Conservation (phyloP, 2,113 vertebrate species). For the Nannobrachium achirus region DNA sequence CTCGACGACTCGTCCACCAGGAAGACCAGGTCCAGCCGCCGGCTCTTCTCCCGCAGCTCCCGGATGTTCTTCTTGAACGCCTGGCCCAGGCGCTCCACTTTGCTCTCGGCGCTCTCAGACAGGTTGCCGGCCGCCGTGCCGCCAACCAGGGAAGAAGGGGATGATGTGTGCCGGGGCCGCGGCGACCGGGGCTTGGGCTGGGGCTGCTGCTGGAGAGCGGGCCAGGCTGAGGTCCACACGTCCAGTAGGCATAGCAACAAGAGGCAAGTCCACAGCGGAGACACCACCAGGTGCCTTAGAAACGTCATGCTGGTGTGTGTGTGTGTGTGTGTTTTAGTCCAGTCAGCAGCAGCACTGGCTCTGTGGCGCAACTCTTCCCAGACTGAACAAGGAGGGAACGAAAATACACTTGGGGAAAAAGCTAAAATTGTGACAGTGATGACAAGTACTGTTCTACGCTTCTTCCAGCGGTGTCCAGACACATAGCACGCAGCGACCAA, state of each 20-base stretch:
- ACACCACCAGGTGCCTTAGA: conserved; percentile 50
- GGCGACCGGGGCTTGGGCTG: conserved; percentile 37
- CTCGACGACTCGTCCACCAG: conserved; percentile 98
- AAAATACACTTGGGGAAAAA: background rate
- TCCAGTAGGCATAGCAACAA: conserved; percentile 61
- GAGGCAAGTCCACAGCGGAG: conserved; percentile 57
- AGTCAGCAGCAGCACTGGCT: conserved; percentile 35
- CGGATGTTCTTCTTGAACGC: conserved; percentile 90
- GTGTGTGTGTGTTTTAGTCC: background rate
- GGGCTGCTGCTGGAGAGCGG: conserved; percentile 31
- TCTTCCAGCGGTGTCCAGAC: conserved; percentile 32
- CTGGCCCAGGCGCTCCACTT: conserved; percentile 90
- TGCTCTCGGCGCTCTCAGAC: conserved; percentile 83
- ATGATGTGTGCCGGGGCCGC: conserved; percentile 58
- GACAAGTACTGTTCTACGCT: conserved; percentile 29
- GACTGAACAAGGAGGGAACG: background rate
- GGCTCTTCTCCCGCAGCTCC: conserved; percentile 87
- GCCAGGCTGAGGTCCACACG: conserved; percentile 50
- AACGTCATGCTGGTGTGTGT: conserved; percentile 59
- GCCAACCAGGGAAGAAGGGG: conserved; percentile 33
- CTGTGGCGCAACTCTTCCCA: background rate
- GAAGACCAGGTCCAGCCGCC: conserved; percentile 91
- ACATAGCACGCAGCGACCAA: conserved; percentile 31
- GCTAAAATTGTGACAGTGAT: background rate
- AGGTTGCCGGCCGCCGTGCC: conserved; percentile 52